Evolutionary conservation across 1,140 invertebrate genomes (phyloP).

Genomic region (Lepidurus apus): DNA sequence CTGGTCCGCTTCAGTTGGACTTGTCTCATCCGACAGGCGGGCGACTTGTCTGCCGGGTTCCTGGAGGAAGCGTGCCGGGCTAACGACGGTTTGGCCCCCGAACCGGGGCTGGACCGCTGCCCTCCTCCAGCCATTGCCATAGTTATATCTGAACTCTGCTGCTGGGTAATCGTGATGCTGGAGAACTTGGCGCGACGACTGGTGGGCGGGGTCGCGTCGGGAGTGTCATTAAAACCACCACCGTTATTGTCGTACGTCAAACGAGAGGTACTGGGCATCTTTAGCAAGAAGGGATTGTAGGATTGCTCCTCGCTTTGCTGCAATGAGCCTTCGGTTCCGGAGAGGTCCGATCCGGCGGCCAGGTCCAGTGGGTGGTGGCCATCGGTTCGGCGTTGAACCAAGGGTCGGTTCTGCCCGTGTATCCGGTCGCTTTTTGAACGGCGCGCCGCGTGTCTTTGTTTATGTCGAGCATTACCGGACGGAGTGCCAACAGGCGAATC

Average conservation of each 20-base stretch:
- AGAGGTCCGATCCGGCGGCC: neutral
- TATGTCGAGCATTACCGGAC: neutral
- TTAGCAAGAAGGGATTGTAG: neutral
- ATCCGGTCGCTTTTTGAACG: constrained; percentile 32
- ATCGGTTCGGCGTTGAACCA: constrained; percentile 27
- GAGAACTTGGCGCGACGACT: neutral
- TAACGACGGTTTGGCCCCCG: neutral
- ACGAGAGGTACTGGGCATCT: neutral
- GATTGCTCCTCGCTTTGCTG: constrained; percentile 11
- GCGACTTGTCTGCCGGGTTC: neutral
- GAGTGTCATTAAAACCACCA: neutral
- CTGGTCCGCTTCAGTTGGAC: neutral
- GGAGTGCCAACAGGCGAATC: neutral
- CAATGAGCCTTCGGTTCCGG: neutral
- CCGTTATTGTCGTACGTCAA: neutral
- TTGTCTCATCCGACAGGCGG: neutral
- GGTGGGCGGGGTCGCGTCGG: neutral
- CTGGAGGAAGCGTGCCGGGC: neutral
- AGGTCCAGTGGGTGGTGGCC: neutral
- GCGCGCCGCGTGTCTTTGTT: constrained; percentile 26
- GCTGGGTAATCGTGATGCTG: neutral
- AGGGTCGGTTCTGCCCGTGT: constrained; percentile 28
- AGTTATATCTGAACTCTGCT: neutral
- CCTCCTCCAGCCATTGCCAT: neutral
- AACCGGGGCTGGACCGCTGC: neutral